Evolutionary conservation across 2,888 invertebrate genomes (phyloP).

Genomic region (Chesias legatella): DNA sequence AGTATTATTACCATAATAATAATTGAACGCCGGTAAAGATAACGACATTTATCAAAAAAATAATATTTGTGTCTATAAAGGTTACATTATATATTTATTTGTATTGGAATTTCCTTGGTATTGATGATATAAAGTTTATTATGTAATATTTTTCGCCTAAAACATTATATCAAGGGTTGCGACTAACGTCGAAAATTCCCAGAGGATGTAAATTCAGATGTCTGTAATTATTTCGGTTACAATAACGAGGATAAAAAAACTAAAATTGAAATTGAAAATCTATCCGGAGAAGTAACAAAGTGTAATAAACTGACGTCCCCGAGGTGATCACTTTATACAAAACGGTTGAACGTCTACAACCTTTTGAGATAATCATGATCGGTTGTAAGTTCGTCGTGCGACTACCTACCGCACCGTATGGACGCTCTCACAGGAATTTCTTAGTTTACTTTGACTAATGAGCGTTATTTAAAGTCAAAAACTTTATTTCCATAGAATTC

Average conservation of each 20-base stretch:
- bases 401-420: constrained; percentile 8
- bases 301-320: constrained; percentile 37
- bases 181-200: background rate
- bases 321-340: constrained; percentile 46
- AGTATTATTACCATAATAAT: no score
- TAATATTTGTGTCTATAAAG: no score
- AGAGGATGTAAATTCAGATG: constrained; percentile 1
- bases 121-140: no score
- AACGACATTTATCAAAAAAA: no score
- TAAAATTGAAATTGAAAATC: constrained; percentile 16
- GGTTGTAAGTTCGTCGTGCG: constrained; percentile 32
- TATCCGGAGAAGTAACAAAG: constrained; percentile 31
- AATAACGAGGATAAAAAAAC: constrained; percentile 5
- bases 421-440: constrained; percentile 8
- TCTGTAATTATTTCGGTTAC: constrained; percentile 5
- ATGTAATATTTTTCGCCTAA: no score
- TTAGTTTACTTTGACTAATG: constrained; percentile 17
- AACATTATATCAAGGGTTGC: no score
- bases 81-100: no score
- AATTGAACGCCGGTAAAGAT: no score
- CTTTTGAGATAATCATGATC: constrained; percentile 43
- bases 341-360: constrained; percentile 49
- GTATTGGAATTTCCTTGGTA: no score
- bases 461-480: no score
- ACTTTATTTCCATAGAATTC: no score